Percentiles rank a stretch among this genome's conserved stretches.
Evolutionary conservation across 2,888 invertebrate species (phyloP).

Genomic region (Dysmachus trigonus): DNA sequence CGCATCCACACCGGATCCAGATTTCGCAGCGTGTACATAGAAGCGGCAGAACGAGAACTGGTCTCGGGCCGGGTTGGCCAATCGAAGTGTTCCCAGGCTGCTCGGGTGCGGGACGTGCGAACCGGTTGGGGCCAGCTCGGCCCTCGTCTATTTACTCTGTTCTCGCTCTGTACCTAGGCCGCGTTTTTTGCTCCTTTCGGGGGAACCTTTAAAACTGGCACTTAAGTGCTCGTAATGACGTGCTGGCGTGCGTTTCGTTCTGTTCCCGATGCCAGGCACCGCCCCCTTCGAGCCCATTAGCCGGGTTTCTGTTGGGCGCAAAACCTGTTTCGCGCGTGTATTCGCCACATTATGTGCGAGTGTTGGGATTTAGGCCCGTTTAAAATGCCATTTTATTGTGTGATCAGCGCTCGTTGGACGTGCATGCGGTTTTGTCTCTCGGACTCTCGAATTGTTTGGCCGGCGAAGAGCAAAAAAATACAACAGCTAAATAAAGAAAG

Average conservation of each 20-base stretch:
- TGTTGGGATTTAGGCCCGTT: conserved; percentile 34
- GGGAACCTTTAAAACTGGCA: not conserved
- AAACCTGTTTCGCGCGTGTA: conserved; percentile 22
- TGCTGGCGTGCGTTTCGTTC: conserved; percentile 18
- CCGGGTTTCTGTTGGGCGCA: not conserved
- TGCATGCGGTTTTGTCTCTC: conserved; percentile 44
- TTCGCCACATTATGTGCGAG: conserved; percentile 26
- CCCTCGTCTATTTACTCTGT: conserved; percentile 1
- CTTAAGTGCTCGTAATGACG: conserved; percentile 22
- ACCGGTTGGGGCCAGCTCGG: conserved; percentile 1
- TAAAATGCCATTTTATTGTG: conserved; percentile 50
- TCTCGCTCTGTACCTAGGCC: not conserved
- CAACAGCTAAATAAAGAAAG: too few relatives aligned
- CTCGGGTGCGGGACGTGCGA: not conserved
- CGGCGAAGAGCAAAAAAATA: not conserved
- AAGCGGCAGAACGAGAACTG: not conserved
- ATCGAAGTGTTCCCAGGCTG: not conserved
- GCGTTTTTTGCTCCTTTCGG: too few relatives aligned
- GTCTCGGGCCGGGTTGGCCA: not conserved
- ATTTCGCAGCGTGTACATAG: not conserved
- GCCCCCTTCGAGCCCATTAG: conserved; percentile 11
- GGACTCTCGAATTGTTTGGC: not conserved
- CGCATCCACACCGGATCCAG: not conserved
- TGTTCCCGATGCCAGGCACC: not conserved
- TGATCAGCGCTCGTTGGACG: conserved; percentile 49